Evolutionary conservation across 2,797 vertebrate genomes (phyloP), one percentile per base, ranked within the genome.

Genomic region (Sebastes flavidus): DNA sequence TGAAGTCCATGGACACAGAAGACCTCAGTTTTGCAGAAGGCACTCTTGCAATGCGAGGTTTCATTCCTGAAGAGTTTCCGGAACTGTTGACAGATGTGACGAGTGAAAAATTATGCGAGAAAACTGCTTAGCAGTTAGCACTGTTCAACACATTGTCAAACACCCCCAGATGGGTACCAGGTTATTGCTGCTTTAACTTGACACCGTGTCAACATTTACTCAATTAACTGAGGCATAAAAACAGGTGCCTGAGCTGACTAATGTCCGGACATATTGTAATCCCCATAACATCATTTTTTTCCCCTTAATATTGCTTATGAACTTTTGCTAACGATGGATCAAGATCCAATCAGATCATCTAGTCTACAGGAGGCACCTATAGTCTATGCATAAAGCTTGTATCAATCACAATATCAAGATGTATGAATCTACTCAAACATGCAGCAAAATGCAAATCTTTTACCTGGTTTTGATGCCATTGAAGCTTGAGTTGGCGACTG

Each of bases 11-110:
- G 77, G 92, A 91, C 5, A 85, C 38, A 18, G 92, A 74, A 4
- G 84, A 88, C 73, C 91, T 95, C 74, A 87, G 92, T 83, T 94
- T 96, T 34, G 89, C 92, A 72, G 97, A 96, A 73, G 95, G 84
- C 38, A 82, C 88, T 89, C 95, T 94, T 65, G 89, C 81, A 76
- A 91, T 79, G n/a, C 54, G 77, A 75, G 92, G 82, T 63, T 93
- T 95, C 32, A 80, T 78, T 76, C 81, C 87, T 65, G 88, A 81
- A 22, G 90, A 89, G 80, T 78, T 94, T 82, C 91, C 75, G 1
- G 91, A 82, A 66, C 95, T 96, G 90, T 34, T 76, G 84, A 81
- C 67, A 85, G 30, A 78, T 29, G 42, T 68, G 54, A 92, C 36
- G 81, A 79, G 66, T 82, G 65, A 87, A n/a, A 87, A 74, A 65